Percentiles rank a stretch among this genome's conserved stretches.
Evolutionary conservation across 2,113 vertebrate species (phyloP).

Genomic region (Chaenocephalus aceratus): DNA sequence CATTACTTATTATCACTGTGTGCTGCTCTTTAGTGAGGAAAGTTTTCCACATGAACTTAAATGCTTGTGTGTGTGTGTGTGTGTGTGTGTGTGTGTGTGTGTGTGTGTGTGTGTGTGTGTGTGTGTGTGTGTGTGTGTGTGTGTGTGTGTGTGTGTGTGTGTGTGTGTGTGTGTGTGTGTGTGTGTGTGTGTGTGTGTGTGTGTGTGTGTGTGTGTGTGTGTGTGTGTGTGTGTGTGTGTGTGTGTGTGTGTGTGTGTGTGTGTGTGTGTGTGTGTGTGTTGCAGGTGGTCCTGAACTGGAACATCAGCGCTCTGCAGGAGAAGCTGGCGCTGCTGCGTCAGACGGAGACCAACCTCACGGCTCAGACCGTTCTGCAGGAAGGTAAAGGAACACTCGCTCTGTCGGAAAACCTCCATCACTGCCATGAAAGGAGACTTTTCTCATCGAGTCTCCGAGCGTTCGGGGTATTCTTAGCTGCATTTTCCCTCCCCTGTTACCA

Average conservation of each 20-base stretch:
- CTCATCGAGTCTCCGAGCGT: conserved; percentile 14
- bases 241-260: too few relatives aligned
- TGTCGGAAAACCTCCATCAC: conserved; percentile 72
- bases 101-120: neutral
- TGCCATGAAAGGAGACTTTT: conserved; percentile 75
- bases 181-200: neutral
- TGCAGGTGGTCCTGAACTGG: conserved; percentile 62
- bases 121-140: neutral
- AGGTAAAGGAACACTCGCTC: conserved; percentile 63
- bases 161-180: neutral
- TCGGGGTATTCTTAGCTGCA: conserved; percentile 74
- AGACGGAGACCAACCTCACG: conserved; percentile 72
- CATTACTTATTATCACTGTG: too few relatives aligned
- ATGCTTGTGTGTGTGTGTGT: too few relatives aligned
- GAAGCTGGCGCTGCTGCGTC: conserved; percentile 51
- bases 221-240: too few relatives aligned
- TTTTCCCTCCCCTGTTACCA: conserved; percentile 67
- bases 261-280: neutral
- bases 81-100: neutral
- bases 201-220: too few relatives aligned
- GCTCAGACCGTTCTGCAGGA: conserved; percentile 48
- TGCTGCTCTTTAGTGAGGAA: too few relatives aligned
- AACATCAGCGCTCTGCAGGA: conserved; percentile 73
- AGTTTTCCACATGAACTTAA: too few relatives aligned
- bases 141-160: neutral